Evolutionary conservation across 2,113 vertebrate genomes (phyloP).

Genomic region (Chionis minor): DNA sequence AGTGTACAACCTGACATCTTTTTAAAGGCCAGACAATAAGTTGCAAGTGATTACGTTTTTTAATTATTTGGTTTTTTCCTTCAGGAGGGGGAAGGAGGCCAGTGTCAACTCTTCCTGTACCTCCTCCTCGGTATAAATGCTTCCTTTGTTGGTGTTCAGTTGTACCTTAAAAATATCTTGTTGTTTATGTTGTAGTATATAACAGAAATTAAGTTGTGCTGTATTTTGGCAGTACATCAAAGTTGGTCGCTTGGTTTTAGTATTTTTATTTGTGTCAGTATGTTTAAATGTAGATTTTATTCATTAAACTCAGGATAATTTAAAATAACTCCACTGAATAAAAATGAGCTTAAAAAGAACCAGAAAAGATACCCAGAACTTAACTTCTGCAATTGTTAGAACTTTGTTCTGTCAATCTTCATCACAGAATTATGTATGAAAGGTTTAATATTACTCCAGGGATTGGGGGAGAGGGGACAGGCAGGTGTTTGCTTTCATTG

Average conservation of each 20-base stretch:
- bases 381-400: background rate
- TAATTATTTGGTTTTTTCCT: background rate
- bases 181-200: background rate
- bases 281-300: background rate
- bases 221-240: background rate
- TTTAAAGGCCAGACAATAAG: background rate
- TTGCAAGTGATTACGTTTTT: background rate
- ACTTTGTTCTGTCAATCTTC: background rate
- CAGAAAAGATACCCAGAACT: background rate
- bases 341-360: background rate
- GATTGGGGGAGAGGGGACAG: rapidly evolving
- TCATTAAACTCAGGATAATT: background rate
- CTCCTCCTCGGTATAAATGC: background rate
- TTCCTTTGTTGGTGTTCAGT: background rate
- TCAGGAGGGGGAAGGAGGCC: background rate
- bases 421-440: background rate
- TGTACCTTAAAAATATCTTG: background rate
- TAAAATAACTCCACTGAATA: background rate
- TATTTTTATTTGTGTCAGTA: background rate
- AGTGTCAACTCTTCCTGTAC: background rate
- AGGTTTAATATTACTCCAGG: background rate
- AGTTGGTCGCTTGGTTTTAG: background rate
- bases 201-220: background rate
- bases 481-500: background rate
- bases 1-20: background rate